These are phyloP conservation scores for Leguminivora glycinivorella DNA, from an alignment of 1,140 invertebrate species.

Conservation along the genomic window DNA sequence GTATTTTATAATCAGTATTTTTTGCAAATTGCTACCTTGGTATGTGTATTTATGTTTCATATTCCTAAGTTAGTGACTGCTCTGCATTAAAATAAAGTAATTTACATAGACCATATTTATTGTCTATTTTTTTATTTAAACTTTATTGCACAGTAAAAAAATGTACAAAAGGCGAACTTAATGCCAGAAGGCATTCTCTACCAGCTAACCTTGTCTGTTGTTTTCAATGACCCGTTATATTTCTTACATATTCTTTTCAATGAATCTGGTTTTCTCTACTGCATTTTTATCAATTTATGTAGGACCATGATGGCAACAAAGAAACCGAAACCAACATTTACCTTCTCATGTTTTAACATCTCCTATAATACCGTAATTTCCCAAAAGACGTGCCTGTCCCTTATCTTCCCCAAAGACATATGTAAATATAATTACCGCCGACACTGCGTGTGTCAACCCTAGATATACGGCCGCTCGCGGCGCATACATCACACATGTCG, in stretches of 20 bases:
- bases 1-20: too few species aligned
- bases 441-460: slow-evolving; percentile 14
- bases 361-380: not conserved
- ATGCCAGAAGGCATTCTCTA: too few species aligned
- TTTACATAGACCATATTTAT: not conserved
- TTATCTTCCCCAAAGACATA: not conserved
- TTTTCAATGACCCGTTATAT: too few species aligned
- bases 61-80: not conserved
- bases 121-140: too few species aligned
- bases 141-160: too few species aligned
- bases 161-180: too few species aligned
- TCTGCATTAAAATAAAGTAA: not conserved
- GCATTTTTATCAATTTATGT: too few species aligned
- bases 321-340: not conserved
- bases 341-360: not conserved
- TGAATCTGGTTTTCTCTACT: too few species aligned
- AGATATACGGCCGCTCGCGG: slow-evolving; percentile 17
- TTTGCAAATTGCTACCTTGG: not conserved
- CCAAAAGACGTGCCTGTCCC: not conserved
- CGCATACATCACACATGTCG: slow-evolving; percentile 17
- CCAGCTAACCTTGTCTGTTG: too few species aligned
- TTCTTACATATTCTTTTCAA: too few species aligned
- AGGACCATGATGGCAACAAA: not conserved
- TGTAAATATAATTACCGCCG: slow-evolving; percentile 27
- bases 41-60: not conserved